Base-by-base conservation (phyloP, 2,113 vertebrate genomes). In the Hemichromis elongatus region DNA sequence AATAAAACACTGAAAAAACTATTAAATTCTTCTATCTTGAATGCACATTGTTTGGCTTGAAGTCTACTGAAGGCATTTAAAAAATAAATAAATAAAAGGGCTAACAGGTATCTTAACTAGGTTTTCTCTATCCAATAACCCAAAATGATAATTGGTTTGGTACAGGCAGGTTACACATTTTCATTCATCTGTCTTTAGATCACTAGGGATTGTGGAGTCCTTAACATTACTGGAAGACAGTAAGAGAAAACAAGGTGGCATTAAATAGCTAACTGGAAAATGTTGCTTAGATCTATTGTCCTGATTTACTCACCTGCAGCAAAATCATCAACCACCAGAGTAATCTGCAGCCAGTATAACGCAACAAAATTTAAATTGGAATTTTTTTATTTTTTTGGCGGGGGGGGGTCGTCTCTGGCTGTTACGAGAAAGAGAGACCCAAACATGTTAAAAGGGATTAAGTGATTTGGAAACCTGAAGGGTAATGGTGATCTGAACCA, bases 401-500 rank as follows among this genome's bases (percentile, higher is more conserved):
- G n/a, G n/a, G n/a, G n/a, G 19, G 13, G 68, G 24, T n/a, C n/a
- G 0, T 73, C 9, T 47, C 40, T 57, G 78, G 26, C 42, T 45
- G 5, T 57, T 47, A 80, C 21, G 24, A 47, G 40, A 33, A 42
- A 19, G 55, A 7, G 55, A 3, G 33, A 47, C 19, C 1, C 35
- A 13, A 73, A 80, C 19, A 89, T 73, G 75, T 70, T 81, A 26
- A 81, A n/a, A 35, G 82, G 77, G 85, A 85, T 80, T 80, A 85
- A 11, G 37, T 40, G 80, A 47, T 50, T 33, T 83, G 83, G 53
- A 82, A 42, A 73, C 35, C 30, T 66, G 50, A 68, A 45, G 73
- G 83, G 55, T 26, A 83, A 78, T 21, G 47, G 47, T 24, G 40
- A 78, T 57, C 82, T 81, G 70, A 70, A 81, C 52, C 81, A 63